Evolutionary conservation across 2,888 invertebrate species (phyloP).

Genomic region (Tubiluchus corallicola): DNA sequence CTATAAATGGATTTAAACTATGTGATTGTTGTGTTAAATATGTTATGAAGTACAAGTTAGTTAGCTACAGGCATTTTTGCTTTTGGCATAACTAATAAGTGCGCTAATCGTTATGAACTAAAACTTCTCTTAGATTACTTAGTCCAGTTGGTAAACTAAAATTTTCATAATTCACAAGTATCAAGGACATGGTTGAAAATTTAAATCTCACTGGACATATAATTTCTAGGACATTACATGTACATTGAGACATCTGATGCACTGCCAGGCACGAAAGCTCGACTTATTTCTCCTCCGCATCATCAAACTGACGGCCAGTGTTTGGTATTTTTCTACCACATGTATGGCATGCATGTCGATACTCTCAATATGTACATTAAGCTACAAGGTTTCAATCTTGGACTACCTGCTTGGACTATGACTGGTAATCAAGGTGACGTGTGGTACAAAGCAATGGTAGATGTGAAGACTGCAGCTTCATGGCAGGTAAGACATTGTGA

Average conservation of each 20-base stretch:
- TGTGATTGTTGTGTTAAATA: too few relatives aligned
- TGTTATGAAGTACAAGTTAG: too few relatives aligned
- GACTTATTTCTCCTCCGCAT: background rate
- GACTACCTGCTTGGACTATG: constrained; percentile 14
- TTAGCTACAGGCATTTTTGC: too few relatives aligned
- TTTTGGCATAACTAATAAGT: too few relatives aligned
- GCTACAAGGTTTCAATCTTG: background rate
- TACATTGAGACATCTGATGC: constrained; percentile 17
- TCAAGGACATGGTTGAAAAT: too few relatives aligned
- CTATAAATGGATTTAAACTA: too few relatives aligned
- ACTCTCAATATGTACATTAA: constrained; percentile 17
- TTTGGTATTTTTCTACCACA: constrained; percentile 22
- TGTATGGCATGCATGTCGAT: constrained; percentile 20
- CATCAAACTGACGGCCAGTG: constrained; percentile 12
- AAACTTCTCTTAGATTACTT: too few relatives aligned
- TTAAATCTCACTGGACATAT: too few relatives aligned
- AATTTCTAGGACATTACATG: constrained; percentile 20
- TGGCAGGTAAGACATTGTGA: background rate
- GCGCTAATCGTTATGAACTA: too few relatives aligned
- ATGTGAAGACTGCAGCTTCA: background rate
- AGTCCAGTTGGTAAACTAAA: too few relatives aligned
- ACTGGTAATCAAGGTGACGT: constrained; percentile 16
- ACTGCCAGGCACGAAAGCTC: background rate
- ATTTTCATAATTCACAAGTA: too few relatives aligned
- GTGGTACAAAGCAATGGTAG: constrained; percentile 14